These are phyloP conservation scores for Chirona hameri DNA, from an alignment of 2,888 invertebrate species.

Conservation along the genomic window DNA sequence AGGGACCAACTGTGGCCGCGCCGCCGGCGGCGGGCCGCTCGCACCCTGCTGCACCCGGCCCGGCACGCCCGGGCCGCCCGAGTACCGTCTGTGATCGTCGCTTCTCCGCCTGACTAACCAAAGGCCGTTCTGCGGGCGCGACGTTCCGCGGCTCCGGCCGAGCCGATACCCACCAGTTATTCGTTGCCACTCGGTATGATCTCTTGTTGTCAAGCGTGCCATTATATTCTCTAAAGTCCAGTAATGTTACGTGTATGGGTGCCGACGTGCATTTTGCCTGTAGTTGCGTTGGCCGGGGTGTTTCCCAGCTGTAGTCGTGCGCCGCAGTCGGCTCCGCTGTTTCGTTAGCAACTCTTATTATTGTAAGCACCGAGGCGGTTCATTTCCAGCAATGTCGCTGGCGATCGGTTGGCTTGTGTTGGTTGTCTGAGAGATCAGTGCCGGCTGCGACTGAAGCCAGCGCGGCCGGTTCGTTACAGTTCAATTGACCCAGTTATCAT, in stretches of 20 bases:
- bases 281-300: not conserved
- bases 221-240: conserved; percentile 28
- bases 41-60: not conserved
- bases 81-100: not conserved
- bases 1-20: conserved; percentile 3
- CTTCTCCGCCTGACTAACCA: not conserved
- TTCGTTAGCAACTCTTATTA: not conserved
- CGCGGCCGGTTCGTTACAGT: not conserved
- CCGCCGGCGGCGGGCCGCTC: not conserved
- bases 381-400: not conserved
- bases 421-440: not conserved
- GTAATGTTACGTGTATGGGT: not conserved
- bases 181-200: conserved; percentile 11
- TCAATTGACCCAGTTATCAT: conserved; percentile 23
- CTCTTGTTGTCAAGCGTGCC: conserved; percentile 28
- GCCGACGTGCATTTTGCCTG: not conserved
- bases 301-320: not conserved
- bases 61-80: not conserved
- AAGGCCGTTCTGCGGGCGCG: not conserved
- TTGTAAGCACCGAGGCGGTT: not conserved
- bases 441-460: not conserved
- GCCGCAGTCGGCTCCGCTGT: not conserved
- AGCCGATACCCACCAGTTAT: not conserved
- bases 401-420: not conserved
- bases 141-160: not conserved